Evolutionary conservation across 1,140 invertebrate genomes (phyloP).

Genomic region (Tetragonula clypearis): DNA sequence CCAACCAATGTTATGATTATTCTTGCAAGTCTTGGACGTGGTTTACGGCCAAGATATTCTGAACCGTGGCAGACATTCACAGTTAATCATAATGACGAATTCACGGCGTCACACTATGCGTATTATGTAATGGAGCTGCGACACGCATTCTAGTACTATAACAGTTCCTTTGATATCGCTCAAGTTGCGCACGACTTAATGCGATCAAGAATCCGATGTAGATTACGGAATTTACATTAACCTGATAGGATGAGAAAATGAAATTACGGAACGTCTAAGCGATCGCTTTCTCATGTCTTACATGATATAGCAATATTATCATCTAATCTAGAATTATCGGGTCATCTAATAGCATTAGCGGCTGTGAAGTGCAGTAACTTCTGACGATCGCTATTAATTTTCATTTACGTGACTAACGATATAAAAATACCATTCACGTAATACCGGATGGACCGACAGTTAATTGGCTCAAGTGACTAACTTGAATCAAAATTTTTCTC

Average conservation of each 20-base stretch:
- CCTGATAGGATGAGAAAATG: not conserved
- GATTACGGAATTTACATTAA: not conserved
- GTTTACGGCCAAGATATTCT: not conserved
- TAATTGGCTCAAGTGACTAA: not conserved
- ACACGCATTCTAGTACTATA: no score
- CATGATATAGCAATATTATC: no score
- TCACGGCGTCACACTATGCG: not conserved
- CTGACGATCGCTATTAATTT: not conserved
- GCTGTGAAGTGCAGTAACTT: not conserved
- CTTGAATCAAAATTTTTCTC: not conserved
- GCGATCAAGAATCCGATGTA: not conserved
- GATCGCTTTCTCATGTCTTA: no score
- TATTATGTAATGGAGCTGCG: not conserved
- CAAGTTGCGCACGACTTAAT: not conserved
- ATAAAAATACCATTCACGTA: no score
- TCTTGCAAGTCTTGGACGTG: not conserved
- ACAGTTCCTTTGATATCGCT: slow-evolving; percentile 1
- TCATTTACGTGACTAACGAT: not conserved
- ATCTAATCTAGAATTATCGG: no score
- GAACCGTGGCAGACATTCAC: no score
- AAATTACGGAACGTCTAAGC: not conserved
- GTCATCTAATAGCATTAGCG: not conserved
- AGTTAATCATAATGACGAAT: slow-evolving; percentile 15
- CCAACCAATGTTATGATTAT: no score
- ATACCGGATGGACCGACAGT: not conserved